Percentiles rank a stretch among this genome's conserved stretches.
Conservation (phyloP, 1,140 invertebrate species). For the Odontomachus brunneus region DNA sequence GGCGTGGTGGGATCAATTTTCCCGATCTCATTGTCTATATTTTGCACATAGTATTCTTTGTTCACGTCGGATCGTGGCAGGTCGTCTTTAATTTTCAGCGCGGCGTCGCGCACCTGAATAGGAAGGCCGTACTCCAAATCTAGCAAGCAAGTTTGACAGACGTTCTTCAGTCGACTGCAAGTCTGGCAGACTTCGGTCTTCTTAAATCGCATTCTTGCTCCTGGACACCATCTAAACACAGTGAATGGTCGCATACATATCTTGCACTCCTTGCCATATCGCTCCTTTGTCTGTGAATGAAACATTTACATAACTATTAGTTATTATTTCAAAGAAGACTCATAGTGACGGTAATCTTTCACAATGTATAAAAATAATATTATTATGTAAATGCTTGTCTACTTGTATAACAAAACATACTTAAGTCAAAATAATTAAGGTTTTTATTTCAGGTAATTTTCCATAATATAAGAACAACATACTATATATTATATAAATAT, state of each 20-base stretch:
- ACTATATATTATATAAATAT: too few relatives aligned
- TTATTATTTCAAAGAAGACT: neutral
- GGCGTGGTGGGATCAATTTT: conserved; percentile 88
- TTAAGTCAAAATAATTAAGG: too few relatives aligned
- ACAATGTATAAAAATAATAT: too few relatives aligned
- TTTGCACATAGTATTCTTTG: conserved; percentile 99
- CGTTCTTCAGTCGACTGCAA: conserved; percentile 99
- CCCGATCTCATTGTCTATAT: conserved; percentile 93
- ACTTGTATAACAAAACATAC: too few relatives aligned
- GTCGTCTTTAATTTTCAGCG: conserved; percentile 97
- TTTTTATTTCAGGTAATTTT: too few relatives aligned
- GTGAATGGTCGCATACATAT: conserved; percentile 99
- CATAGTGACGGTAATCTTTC: too few relatives aligned
- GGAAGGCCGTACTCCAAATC: conserved; percentile 99
- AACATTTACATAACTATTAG: neutral
- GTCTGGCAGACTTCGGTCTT: conserved; percentile 99
- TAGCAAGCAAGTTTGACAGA: conserved; percentile 99
- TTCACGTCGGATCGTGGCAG: conserved; percentile 99
- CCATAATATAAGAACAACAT: too few relatives aligned
- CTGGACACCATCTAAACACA: conserved; percentile 99
- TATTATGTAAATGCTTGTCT: too few relatives aligned
- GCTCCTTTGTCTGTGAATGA: conserved; percentile 96
- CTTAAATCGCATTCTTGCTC: conserved; percentile 99
- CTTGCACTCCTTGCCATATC: conserved; percentile 99
- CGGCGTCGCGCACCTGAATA: conserved; percentile 98